These are phyloP conservation scores for Carcharodon carcharias DNA, from an alignment of 2,797 vertebrate species.

Conservation along the genomic window DNA sequence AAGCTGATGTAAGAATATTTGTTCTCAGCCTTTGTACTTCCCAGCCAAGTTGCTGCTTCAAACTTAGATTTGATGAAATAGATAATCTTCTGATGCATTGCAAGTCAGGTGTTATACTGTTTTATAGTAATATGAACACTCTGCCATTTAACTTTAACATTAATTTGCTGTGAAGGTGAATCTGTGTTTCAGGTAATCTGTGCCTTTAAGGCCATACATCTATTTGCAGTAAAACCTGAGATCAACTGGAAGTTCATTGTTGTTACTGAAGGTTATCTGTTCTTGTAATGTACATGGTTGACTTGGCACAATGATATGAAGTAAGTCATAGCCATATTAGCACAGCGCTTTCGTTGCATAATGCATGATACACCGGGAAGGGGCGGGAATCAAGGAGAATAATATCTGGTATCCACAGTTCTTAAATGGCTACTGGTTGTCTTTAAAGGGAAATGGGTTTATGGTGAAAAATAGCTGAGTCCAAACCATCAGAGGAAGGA, in stretches of 20 bases:
- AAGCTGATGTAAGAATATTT: background rate
- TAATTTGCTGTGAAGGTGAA: background rate
- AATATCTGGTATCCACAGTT: background rate
- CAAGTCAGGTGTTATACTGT: background rate
- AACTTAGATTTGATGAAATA: background rate
- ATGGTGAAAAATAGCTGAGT: background rate
- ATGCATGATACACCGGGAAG: background rate
- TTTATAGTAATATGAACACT: background rate
- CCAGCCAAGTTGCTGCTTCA: background rate
- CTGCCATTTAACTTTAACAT: background rate
- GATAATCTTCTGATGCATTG: background rate
- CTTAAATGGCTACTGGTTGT: background rate
- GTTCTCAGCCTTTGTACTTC: background rate
- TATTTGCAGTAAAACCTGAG: background rate
- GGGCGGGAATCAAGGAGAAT: background rate
- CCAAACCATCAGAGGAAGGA: background rate
- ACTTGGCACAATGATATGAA: background rate
- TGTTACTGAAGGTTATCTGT: background rate
- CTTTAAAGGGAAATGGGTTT: background rate
- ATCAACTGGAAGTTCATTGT: background rate
- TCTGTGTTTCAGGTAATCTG: background rate
- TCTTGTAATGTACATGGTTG: background rate
- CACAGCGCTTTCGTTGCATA: background rate
- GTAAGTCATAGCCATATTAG: background rate
- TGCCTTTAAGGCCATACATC: background rate